phyloP scores from a whole-genome alignment of 2,797 vertebrate genomes.

The Tinamus major region DNA sequence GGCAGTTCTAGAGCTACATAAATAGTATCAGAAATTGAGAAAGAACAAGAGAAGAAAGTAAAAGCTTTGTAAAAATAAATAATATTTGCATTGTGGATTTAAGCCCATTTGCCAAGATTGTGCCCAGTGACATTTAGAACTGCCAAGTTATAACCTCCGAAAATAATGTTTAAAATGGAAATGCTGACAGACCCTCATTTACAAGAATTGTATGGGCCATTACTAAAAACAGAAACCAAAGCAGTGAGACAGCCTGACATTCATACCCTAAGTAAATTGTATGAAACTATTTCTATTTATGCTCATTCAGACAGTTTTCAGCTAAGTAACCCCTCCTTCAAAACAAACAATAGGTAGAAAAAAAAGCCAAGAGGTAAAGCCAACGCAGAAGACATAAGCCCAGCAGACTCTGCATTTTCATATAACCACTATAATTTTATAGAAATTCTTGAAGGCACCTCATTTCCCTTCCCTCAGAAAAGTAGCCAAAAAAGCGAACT shows the following conservation, averaged over 20 bases:
- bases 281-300: neutral
- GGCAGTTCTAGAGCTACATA: constrained; percentile 17
- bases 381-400: neutral
- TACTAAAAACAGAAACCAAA: constrained; percentile 8
- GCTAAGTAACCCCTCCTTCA: neutral
- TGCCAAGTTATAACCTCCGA: constrained; percentile 37
- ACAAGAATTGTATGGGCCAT: neutral
- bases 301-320: neutral
- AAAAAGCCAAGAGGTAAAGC: neutral
- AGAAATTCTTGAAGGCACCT: neutral
- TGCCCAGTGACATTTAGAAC: neutral
- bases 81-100: neutral
- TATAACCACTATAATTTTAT: neutral
- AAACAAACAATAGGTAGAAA: neutral
- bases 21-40: neutral
- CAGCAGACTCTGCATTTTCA: neutral
- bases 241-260: neutral
- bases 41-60: neutral
- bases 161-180: constrained; percentile 30
- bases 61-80: constrained; percentile 26
- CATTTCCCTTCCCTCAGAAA: neutral
- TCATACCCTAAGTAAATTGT: neutral
- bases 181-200: constrained; percentile 24
- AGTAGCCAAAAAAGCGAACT: neutral
- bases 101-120: constrained; percentile 5